Base-by-base conservation (phyloP, 2,797 vertebrate species). In the Ctenopoma kingsleyae region DNA sequence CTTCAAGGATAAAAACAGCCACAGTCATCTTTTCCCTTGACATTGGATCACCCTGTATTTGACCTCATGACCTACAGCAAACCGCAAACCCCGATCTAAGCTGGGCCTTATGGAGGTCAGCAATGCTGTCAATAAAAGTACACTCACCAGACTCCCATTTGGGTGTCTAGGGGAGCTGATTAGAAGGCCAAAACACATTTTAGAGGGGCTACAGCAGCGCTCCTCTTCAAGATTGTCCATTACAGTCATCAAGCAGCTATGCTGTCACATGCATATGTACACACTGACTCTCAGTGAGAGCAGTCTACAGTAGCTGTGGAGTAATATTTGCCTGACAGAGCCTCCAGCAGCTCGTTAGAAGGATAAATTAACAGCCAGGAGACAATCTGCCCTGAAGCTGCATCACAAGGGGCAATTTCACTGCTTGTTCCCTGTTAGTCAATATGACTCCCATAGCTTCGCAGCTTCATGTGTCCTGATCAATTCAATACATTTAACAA, bases 361-460 rank as follows among this genome's bases (percentile, higher is more conserved):
- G 76, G 82, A 85, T 80, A 72, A 86, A 88, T 85, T 86, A 86
- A 88, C 71, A 80, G 85, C 82, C 79, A 62, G 64, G 71, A 89
- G 83, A 89, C 83, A 71, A 88, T 90, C 84, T 76, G 60, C 67
- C 77, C 72, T 66, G 62, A 53, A 82, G 81, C 84, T 66, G 74
- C 70, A 66, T 74, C 82, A 80, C 85, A 85, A 87, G 83, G 63
- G 76, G 73, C 56, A 68, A 22, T 71, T 85, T 83, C 30, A 40
- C 38, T 2, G 32, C 80, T 62, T 76, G 81, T 74, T 76, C 71
- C 80, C 68, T 40, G 73, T 87, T 73, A 74, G 83, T 89, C 87
- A 84, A 90, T 87, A 83, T 54, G 52, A 80, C 69, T 82, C 68
- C 67, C 63, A 55, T 22, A 27, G 63, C 59, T 40, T 51, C 2